Conservation (phyloP, 2,888 invertebrate genomes). For the Eupithecia abbreviata region DNA sequence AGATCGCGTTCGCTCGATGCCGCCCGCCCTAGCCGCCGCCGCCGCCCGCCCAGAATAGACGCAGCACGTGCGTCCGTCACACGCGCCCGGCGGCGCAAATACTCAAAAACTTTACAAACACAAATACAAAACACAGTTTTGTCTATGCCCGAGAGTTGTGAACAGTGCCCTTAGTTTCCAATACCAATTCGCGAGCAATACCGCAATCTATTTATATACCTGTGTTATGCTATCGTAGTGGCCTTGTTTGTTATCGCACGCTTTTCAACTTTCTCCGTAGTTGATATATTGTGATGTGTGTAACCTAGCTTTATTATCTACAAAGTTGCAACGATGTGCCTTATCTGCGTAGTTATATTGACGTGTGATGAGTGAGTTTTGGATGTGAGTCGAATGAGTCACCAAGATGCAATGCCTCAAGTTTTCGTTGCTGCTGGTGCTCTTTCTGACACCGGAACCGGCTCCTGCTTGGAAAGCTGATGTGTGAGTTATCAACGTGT, state of each 20-base stretch:
- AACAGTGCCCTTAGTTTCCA: conserved; percentile 46
- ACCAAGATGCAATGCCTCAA: conserved; percentile 68
- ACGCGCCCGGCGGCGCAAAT: conserved; percentile 47
- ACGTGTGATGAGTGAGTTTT: conserved; percentile 47
- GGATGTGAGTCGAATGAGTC: conserved; percentile 62
- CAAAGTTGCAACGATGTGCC: conserved; percentile 74
- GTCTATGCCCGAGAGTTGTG: conserved; percentile 48
- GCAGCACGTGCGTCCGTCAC: conserved; percentile 81
- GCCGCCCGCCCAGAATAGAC: conserved; percentile 77
- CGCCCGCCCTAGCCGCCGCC: conserved; percentile 61
- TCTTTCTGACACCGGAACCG: conserved; percentile 68
- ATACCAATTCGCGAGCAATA: conserved; percentile 32
- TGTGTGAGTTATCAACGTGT: conserved; percentile 55
- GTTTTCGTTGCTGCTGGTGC: conserved; percentile 61
- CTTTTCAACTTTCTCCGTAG: conserved; percentile 60
- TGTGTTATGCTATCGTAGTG: conserved; percentile 68
- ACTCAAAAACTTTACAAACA: conserved; percentile 42
- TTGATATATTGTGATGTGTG: conserved; percentile 49
- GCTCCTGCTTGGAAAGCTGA: conserved; percentile 69
- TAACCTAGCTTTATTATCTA: conserved; percentile 55
- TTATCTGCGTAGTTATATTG: conserved; percentile 64
- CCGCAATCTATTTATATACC: conserved; percentile 63
- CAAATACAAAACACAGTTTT: conserved; percentile 42
- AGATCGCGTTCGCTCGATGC: conserved; percentile 77
- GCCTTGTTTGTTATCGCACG: conserved; percentile 68